Conservation (phyloP, 37 sponge, comb jelly and placozoan genomes). For the Dysidea cf. avara region DNA sequence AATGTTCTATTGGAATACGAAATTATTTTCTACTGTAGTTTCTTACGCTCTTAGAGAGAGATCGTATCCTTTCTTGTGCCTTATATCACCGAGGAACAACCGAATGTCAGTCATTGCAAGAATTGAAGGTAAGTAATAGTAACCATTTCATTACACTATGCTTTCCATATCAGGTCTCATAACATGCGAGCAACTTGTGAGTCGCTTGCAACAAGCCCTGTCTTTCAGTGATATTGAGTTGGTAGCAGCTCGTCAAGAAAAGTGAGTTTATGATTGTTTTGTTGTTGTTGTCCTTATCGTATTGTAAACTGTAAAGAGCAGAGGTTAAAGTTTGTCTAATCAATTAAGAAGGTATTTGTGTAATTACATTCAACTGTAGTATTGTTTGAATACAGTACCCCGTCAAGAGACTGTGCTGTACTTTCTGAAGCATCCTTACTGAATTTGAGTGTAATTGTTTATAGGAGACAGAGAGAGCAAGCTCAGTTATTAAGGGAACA, state of each 20-base stretch:
- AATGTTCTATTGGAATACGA: no score
- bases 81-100: conserved; percentile 49
- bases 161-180: neutral
- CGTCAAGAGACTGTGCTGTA: no score
- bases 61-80: conserved; percentile 78
- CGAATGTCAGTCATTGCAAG: conserved; percentile 74
- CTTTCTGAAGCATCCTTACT: neutral
- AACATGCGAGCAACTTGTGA: conserved; percentile 22
- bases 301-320: no score
- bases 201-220: conserved; percentile 25
- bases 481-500: conserved; percentile 59
- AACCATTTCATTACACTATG: neutral
- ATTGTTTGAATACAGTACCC: no score
- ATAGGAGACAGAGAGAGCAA: conserved; percentile 26
- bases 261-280: conserved; percentile 18
- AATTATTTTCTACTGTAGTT: no score
- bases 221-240: conserved; percentile 61
- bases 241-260: conserved; percentile 66
- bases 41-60: conserved; percentile 69
- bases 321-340: no score
- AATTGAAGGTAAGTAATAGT: conserved; percentile 59
- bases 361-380: no score
- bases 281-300: no score
- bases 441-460: neutral
- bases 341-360: no score